Conservation (phyloP, 2,113 vertebrate genomes). For the Pterophyllum scalare region DNA sequence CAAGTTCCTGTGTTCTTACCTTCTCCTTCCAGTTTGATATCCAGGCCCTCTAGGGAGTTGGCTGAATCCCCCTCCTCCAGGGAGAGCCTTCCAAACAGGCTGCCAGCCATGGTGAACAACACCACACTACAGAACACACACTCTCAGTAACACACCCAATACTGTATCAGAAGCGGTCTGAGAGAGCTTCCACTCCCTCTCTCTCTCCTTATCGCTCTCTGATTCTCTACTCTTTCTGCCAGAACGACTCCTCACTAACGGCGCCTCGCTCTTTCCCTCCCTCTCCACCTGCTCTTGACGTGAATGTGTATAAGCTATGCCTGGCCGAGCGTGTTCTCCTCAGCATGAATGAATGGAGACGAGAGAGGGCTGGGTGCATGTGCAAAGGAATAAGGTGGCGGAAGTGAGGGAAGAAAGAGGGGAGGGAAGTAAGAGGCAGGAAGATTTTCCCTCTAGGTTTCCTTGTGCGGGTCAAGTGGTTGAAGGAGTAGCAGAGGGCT, state of each 20-base stretch:
- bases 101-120: slow-evolving; percentile 81
- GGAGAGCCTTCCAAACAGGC: slow-evolving; percentile 81
- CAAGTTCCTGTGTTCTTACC: slow-evolving; percentile 73
- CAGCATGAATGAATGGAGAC: slow-evolving; percentile 69
- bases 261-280: slow-evolving; percentile 41
- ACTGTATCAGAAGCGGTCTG: slow-evolving; percentile 50
- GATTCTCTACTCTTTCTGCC: slow-evolving; percentile 38
- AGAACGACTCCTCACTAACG: slow-evolving; percentile 33
- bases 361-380: slow-evolving; percentile 47
- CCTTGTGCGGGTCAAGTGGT: slow-evolving; percentile 45
- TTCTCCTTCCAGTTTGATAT: slow-evolving; percentile 78
- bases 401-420: not conserved
- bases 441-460: slow-evolving; percentile 45
- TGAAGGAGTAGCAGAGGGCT: slow-evolving; percentile 40
- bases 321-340: slow-evolving; percentile 58
- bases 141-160: slow-evolving; percentile 59
- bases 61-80: slow-evolving; percentile 82
- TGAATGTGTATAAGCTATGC: slow-evolving; percentile 62
- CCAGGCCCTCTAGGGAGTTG: slow-evolving; percentile 80
- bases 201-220: slow-evolving; percentile 17
- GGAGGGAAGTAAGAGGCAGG: slow-evolving; percentile 48
- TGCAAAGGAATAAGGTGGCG: slow-evolving; percentile 18
- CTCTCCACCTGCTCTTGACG: slow-evolving; percentile 70
- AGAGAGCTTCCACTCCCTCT: slow-evolving; percentile 19
- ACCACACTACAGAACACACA: slow-evolving; percentile 53